A percentile compares a stretch with the other conserved stretches of the same genome.
These are phyloP conservation scores for Protaetia brevitarsis DNA, from an alignment of 1,140 invertebrate species.

Conservation along the genomic window DNA sequence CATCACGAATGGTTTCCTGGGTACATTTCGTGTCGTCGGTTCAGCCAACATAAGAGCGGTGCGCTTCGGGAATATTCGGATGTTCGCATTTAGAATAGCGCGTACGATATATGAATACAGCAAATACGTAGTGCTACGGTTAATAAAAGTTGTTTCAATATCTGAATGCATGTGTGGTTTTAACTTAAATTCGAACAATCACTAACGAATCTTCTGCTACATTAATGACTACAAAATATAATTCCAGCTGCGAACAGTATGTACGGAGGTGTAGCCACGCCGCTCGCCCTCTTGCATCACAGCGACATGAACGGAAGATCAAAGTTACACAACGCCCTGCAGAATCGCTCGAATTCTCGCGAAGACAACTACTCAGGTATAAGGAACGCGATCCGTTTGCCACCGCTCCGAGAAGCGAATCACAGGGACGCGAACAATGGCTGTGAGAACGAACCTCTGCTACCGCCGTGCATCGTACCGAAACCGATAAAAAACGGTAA, in stretches of 20 bases:
- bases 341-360: conserved; percentile 37
- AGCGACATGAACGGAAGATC: conserved; percentile 45
- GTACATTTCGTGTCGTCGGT: no score
- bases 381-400: conserved; percentile 43
- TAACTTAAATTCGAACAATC: no score
- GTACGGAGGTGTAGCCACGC: conserved; percentile 67
- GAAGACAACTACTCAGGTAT: conserved; percentile 40
- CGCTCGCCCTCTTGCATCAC: conserved; percentile 63
- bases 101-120: no score
- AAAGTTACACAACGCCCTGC: conserved; percentile 38
- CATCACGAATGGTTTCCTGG: no score
- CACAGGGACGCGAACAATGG: conserved; percentile 49
- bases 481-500: conserved; percentile 31
- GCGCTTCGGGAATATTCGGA: no score
- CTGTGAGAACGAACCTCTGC: conserved; percentile 65
- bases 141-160: no score
- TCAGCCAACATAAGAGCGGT: no score
- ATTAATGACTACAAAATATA: no score
- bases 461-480: conserved; percentile 50
- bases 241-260: conserved; percentile 49
- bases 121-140: no score
- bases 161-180: no score
- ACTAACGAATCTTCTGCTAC: no score
- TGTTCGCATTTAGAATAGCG: no score
- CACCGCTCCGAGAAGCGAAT: conserved; percentile 40